A percentile compares a stretch with the other conserved stretches of the same genome.
Conservation (phyloP, 2,888 invertebrate species). For the Pycnomerus fuliginosus region DNA sequence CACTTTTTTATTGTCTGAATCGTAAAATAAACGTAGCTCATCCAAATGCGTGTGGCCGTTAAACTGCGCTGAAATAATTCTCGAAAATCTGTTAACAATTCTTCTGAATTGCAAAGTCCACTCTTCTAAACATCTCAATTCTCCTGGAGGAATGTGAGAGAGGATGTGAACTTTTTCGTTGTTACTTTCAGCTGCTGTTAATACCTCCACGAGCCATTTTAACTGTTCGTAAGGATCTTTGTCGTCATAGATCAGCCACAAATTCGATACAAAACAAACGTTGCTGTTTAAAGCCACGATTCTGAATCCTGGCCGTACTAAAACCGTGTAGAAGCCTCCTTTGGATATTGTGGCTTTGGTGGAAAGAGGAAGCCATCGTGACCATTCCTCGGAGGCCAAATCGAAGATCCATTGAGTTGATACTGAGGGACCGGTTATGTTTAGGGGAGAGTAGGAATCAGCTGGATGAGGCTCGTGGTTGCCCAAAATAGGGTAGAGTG, state of each 20-base stretch:
- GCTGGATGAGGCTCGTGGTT: conserved; percentile 64
- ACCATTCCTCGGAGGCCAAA: conserved; percentile 70
- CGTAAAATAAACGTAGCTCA: conserved; percentile 71
- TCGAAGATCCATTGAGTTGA: conserved; percentile 77
- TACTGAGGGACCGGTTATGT: conserved; percentile 38
- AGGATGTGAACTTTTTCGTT: conserved; percentile 60
- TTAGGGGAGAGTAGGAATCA: conserved; percentile 33
- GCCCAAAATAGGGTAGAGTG: conserved; percentile 62
- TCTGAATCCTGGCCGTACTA: conserved; percentile 67
- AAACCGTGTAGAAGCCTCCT: conserved; percentile 77
- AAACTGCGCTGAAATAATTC: conserved; percentile 76
- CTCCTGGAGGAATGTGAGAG: conserved; percentile 47
- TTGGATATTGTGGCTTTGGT: conserved; percentile 60
- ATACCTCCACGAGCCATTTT: conserved; percentile 74
- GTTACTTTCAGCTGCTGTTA: conserved; percentile 70
- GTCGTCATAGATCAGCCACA: conserved; percentile 56
- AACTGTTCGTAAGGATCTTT: conserved; percentile 73
- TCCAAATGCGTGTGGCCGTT: conserved; percentile 83
- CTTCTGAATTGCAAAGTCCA: conserved; percentile 35
- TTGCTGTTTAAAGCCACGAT: conserved; percentile 81
- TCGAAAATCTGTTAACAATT: conserved; percentile 60
- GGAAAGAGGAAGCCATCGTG: conserved; percentile 65
- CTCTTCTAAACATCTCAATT: conserved; percentile 29
- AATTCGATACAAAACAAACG: conserved; percentile 72
- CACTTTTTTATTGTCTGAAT: conserved; percentile 56